Conservation (phyloP, 1,140 invertebrate species). For the Danaus plexippus region DNA sequence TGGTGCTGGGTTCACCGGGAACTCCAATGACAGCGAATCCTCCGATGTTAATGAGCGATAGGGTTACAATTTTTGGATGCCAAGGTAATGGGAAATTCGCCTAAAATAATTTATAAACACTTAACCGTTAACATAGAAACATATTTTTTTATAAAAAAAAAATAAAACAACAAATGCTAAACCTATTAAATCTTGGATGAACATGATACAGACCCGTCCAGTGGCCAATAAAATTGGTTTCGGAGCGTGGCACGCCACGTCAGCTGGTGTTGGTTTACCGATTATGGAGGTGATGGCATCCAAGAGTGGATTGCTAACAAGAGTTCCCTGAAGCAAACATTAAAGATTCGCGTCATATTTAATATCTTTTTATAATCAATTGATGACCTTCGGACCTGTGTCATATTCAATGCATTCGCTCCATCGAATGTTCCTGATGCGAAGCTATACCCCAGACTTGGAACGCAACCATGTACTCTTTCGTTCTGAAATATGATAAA, state of each 20-base stretch:
- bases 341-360: neutral
- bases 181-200: neutral
- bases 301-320: constrained; percentile 81
- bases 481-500: constrained; percentile 33
- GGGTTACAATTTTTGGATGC: constrained; percentile 88
- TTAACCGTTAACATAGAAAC: too few species aligned
- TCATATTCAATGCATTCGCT: constrained; percentile 90
- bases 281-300: constrained; percentile 81
- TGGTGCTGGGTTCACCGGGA: constrained; percentile 96
- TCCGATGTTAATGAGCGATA: constrained; percentile 84
- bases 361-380: constrained; percentile 3
- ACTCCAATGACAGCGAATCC: constrained; percentile 83
- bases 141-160: too few species aligned
- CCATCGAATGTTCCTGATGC: constrained; percentile 95
- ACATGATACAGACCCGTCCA: constrained; percentile 78
- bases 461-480: constrained; percentile 80
- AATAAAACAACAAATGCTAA: too few species aligned
- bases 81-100: constrained; percentile 89
- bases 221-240: constrained; percentile 91
- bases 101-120: constrained; percentile 61
- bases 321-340: constrained; percentile 73
- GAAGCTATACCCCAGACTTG: constrained; percentile 94
- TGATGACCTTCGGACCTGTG: constrained; percentile 67
- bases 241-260: constrained; percentile 80
- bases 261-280: constrained; percentile 76